A percentile compares a stretch with the other conserved stretches of the same genome.
These are phyloP conservation scores for Subacronicta megacephala DNA, from an alignment of 2,888 invertebrate genomes.

Conservation along the genomic window DNA sequence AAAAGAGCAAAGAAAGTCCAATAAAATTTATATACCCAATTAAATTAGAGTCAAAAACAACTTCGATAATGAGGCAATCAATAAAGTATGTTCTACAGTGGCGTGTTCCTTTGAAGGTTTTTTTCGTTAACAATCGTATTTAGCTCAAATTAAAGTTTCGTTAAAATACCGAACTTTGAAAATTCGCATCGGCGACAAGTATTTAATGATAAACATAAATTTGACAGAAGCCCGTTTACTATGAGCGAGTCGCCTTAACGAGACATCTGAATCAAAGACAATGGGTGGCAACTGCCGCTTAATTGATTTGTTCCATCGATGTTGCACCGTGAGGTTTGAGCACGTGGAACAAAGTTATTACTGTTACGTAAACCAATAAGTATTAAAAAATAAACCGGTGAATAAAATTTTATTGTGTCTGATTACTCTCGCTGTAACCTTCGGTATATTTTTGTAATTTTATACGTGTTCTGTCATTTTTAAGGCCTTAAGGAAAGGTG, in stretches of 20 bases:
- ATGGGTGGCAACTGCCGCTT: conserved; percentile 74
- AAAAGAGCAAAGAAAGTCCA: conserved; percentile 63
- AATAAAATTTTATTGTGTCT: conserved; percentile 45
- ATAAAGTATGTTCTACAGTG: conserved; percentile 67
- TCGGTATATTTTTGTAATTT: conserved; percentile 46
- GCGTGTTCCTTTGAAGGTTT: conserved; percentile 56
- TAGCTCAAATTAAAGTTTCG: conserved; percentile 80
- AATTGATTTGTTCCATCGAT: conserved; percentile 75
- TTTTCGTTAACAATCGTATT: conserved; percentile 72
- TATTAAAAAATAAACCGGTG: conserved; percentile 43
- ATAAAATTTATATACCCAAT: conserved; percentile 77
- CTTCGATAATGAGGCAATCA: conserved; percentile 77
- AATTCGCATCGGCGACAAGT: conserved; percentile 66
- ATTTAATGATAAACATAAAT: conserved; percentile 81
- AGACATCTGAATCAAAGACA: conserved; percentile 81
- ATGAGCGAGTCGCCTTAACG: conserved; percentile 70
- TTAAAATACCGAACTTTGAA: conserved; percentile 76
- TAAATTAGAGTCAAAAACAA: conserved; percentile 77
- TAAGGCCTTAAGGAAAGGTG: conserved; percentile 44
- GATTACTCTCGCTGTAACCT: conserved; percentile 46
- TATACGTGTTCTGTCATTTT: conserved; percentile 49
- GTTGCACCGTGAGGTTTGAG: conserved; percentile 21
- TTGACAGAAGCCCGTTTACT: conserved; percentile 72
- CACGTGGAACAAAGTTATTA: conserved; percentile 51
- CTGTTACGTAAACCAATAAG: conserved; percentile 44